Evolutionary conservation across 2,888 invertebrate species (phyloP), one percentile per base, ranked within the genome.

Genomic region (Protophormia terraenovae): DNA sequence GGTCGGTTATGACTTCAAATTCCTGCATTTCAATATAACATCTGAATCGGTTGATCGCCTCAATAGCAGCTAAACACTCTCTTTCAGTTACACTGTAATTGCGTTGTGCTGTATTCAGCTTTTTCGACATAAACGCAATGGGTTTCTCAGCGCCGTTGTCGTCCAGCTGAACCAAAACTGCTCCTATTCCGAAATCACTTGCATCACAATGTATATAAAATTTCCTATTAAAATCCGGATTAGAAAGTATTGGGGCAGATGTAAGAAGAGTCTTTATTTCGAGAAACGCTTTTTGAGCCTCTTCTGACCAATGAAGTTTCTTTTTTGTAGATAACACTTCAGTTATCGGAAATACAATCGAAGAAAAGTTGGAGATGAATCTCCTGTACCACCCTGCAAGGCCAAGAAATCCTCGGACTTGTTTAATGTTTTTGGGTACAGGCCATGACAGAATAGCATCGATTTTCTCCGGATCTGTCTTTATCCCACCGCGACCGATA

Each of bases 381-480:
- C 47, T 19, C 4, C 67, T 7, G 7, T 67, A 45, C 85, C 77
- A 50, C 22, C 50, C 50, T 22, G 50, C 19, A 19, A 50, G 10
- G 5, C 50, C 19, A 1, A 50, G n/a, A 86, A 86, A 81, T 12
- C 80, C 24, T 35, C 83, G n/a, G 2, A 82, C 29, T 19, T 83
- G 67, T 47, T 67, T 67, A 14, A 41, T 19, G 14, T 12, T 67
- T 27, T 47, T 83, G 38, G 14, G 62, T 3, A 22, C 50, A 1
- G 50, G 50, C 19, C 19, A 50, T 1, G 19, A 16, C 5, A 19
- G 45, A 1, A 84, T 79, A 4, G 81, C 55, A 0, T 19, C 12
- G 1, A 86, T 64, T 64, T 86, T 86, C 1, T 72, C 69, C 1
- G 81, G 83, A 24, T 87, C 86, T 1, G 81, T 83, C 2, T 67